Evolutionary conservation across 1,140 invertebrate genomes (phyloP).

Genomic region (Cydia strobilella): DNA sequence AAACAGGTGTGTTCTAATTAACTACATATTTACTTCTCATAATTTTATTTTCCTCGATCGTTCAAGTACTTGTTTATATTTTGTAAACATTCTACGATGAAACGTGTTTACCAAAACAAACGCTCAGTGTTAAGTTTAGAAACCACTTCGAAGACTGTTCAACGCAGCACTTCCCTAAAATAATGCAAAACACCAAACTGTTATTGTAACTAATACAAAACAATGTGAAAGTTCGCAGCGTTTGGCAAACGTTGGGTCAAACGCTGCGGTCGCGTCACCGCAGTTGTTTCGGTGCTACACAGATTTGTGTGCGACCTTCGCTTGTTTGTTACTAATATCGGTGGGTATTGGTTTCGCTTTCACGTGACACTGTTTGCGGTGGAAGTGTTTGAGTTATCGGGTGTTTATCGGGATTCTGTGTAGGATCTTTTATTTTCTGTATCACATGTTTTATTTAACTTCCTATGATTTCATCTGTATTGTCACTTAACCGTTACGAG

Average conservation of each 20-base stretch:
- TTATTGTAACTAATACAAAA: constrained; percentile 31
- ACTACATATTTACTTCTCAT: too few relatives aligned
- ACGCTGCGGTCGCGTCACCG: constrained; percentile 16
- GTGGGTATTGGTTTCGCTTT: constrained; percentile 10
- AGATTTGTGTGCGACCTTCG: constrained; percentile 29
- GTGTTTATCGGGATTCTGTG: background rate
- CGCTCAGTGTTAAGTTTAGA: constrained; percentile 22
- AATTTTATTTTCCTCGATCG: background rate
- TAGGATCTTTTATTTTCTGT: background rate
- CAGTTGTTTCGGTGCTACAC: constrained; percentile 15
- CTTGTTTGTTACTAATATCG: constrained; percentile 19
- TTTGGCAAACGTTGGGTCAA: constrained; percentile 21
- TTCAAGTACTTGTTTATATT: background rate
- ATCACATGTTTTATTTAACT: background rate
- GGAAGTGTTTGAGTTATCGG: background rate
- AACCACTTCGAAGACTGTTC: constrained; percentile 15
- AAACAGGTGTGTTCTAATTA: too few relatives aligned
- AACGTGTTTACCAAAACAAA: constrained; percentile 17
- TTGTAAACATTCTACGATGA: background rate
- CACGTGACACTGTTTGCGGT: constrained; percentile 8
- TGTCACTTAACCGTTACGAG: too few relatives aligned
- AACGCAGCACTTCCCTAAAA: constrained; percentile 13
- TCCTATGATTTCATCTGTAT: background rate
- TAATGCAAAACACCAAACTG: constrained; percentile 30
- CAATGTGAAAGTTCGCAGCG: constrained; percentile 11